Base-by-base conservation (phyloP, 64 coral and sea anemone genomes). In the Pachyseris speciosa region DNA sequence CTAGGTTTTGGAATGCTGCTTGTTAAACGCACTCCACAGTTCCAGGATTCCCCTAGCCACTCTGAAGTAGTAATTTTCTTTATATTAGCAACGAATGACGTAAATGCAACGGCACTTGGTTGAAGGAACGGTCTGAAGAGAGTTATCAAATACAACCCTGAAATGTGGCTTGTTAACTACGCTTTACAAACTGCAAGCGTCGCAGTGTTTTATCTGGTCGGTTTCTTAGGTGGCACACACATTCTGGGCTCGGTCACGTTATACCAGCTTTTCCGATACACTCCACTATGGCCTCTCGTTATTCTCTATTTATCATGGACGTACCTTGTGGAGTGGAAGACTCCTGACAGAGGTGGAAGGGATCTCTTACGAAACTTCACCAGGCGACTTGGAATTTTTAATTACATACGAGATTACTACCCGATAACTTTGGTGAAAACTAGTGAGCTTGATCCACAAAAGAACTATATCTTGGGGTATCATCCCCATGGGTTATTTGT, bases 381-480 rank as follows among this genome's bases (percentile, higher is more conserved):
- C 64, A 76, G 83, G 9, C 72, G 87, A 37, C 17, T 91, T 25
- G 20, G 83, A 38, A 48, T 95, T 68, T 95, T 95, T 57, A 52
- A 92, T 12, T 79, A 86, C 16, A 92, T 95, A n/a, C 59, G 75
- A 27, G 94, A 95, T 87, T 95, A 95, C 38, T 95, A 87, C 36
- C 89, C 94, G 4, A 88, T 95, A 49, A 83, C 88, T 13, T 75
- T 95, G 37, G 90, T 77, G 7, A 95, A 95, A 86, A 95, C 94
- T 11, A 39, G 83, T n/a, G 89, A 92, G 10, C 42, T 95, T 4
- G 89, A 95, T 80, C 94, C 94, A 6, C 61, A 87, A 9, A 87
- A 50, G 51, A 95, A 95, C 39, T 95, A 95, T 24, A 91, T 95
- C 39, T 92, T 95, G 15, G 88, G 88, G 1, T 95, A 95, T 48